Conservation (phyloP, 2,113 vertebrate species). For the Mungos mungo region DNA sequence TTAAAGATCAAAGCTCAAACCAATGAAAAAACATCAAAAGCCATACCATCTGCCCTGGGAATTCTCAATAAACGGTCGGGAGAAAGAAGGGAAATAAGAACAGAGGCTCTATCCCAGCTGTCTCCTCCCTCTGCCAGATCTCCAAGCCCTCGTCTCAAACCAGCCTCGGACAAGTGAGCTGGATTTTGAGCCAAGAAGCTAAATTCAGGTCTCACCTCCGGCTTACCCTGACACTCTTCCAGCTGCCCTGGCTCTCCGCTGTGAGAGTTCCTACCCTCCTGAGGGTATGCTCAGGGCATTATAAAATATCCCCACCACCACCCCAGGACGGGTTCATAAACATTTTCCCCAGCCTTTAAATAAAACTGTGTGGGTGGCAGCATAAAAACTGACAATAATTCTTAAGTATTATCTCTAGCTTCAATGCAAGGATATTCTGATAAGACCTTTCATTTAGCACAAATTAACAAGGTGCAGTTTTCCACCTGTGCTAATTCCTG, state of each 20-base stretch:
- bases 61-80: not conserved
- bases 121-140: not conserved
- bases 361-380: not conserved
- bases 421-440: not conserved
- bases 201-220: not conserved
- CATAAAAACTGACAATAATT: not conserved
- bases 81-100: not conserved
- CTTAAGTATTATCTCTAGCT: not conserved
- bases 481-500: not conserved
- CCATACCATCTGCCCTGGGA: not conserved
- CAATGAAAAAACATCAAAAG: constrained; percentile 29
- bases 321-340: not conserved
- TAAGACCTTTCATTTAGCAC: not conserved
- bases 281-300: not conserved
- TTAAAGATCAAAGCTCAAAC: constrained; percentile 18
- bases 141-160: not conserved
- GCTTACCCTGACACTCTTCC: not conserved
- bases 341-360: not conserved
- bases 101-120: not conserved
- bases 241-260: not conserved
- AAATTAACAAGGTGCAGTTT: not conserved
- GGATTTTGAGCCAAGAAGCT: not conserved
- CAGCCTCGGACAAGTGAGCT: not conserved
- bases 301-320: not conserved
- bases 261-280: not conserved